phyloP scores from a whole-genome alignment of 2,113 vertebrate species.

The Pitta sordida region DNA sequence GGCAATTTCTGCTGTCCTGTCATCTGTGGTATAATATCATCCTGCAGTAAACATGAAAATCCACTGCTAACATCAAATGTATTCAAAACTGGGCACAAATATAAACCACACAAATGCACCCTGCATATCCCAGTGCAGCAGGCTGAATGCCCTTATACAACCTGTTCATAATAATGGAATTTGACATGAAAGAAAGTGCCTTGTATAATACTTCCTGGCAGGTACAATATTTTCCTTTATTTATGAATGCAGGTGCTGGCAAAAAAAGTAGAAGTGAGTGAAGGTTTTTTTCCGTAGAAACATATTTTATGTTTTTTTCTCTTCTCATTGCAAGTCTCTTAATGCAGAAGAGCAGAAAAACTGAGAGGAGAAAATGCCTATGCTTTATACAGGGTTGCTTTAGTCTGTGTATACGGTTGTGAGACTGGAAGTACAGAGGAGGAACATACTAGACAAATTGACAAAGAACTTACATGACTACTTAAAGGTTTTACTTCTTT shows the following conservation, averaged over 20 bases:
- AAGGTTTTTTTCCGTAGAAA: conserved; percentile 27
- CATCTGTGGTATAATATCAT: conserved; percentile 7
- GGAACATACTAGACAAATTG: background rate
- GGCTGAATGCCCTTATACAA: conserved; percentile 34
- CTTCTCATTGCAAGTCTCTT: background rate
- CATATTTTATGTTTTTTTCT: background rate
- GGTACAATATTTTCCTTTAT: conserved; percentile 51
- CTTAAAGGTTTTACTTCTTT: background rate
- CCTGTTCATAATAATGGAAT: conserved; percentile 53
- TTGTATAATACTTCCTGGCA: conserved; percentile 53
- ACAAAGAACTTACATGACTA: background rate
- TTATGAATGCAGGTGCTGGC: conserved; percentile 24
- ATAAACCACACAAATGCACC: background rate
- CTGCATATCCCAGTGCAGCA: background rate
- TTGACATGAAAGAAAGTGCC: conserved; percentile 55
- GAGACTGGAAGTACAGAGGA: background rate
- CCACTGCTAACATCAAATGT: background rate
- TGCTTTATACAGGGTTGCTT: background rate
- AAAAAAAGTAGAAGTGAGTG: background rate
- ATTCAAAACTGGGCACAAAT: conserved; percentile 25
- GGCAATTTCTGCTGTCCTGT: conserved; percentile 6
- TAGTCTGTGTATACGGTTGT: background rate
- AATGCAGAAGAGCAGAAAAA: background rate
- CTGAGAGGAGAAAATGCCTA: background rate
- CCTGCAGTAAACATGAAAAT: conserved; percentile 35